A percentile compares a stretch with the other conserved stretches of the same genome.
phyloP scores from a whole-genome alignment of 2,113 vertebrate species.

The Rafetus swinhoei region DNA sequence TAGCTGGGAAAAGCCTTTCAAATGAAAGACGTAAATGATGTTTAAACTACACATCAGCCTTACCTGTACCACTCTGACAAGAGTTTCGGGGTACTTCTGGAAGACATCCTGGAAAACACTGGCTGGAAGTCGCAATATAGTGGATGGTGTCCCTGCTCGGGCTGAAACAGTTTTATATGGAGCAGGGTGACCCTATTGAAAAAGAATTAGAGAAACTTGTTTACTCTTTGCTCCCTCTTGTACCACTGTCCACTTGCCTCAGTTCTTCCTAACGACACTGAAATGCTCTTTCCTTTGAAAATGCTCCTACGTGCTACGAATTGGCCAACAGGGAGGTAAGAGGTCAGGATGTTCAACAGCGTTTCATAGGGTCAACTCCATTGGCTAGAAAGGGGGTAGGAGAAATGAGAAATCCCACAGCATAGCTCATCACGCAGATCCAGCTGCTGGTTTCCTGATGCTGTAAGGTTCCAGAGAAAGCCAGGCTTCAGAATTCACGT shows the following conservation, averaged over 20 bases:
- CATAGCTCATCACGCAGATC: background rate
- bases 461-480: background rate
- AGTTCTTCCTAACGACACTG: fast-evolving
- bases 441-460: background rate
- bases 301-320: fast-evolving
- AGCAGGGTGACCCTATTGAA: constrained; percentile 86
- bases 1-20: background rate
- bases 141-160: constrained; percentile 83
- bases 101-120: constrained; percentile 90
- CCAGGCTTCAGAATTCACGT: background rate
- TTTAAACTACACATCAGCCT: background rate
- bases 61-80: constrained; percentile 93
- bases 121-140: constrained; percentile 88
- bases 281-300: background rate
- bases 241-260: background rate
- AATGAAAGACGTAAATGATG: background rate
- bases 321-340: fast-evolving
- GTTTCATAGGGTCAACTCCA: background rate
- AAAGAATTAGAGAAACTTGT: background rate
- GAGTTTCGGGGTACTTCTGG: constrained; percentile 93
- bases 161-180: constrained; percentile 94
- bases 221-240: background rate
- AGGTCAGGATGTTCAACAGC: background rate
- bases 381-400: background rate
- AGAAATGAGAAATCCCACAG: background rate